Base-by-base conservation (phyloP, 2,888 invertebrate species). In the Brachynemurus nebulosus region DNA sequence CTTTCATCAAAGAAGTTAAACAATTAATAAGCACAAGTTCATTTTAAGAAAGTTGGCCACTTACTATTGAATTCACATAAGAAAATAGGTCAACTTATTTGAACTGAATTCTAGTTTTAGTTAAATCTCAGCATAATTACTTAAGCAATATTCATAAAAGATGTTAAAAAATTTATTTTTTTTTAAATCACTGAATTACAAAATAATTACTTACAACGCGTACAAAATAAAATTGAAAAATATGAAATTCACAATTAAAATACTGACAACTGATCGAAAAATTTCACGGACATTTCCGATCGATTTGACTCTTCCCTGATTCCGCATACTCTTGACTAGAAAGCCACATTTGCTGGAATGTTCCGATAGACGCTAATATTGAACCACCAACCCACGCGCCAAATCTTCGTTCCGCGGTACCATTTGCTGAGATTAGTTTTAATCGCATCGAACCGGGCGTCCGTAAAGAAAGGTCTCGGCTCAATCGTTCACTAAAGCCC, bases 321-420 rank as follows among this genome's bases (percentile, higher is more conserved):
- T 99, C 98, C 58, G 98, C 96, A 63, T 97, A 98, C 64, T 99
- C 98, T 63, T 96, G 95, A 55, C 93, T 93, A 0, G 95, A 95
- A 54, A 99, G 92, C 98, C 98, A 98, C 92, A 98, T 95, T 67
- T 98, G 97, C 60, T 98, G 98, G 71, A 99, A 98, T 16, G 96
- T 93, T 6, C 98, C 97, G 58, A 98, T 84, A 1, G 97, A 97
- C 0, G 96, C 97, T 39, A 99, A 69, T 56, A 98, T 98, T 0
- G 97, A 98, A 3, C 98, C 98, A 23, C 81, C 98, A 50, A 97
- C 96, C 97, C 97, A 98, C 1, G 96, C 85, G 4, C 96, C 96
- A 67, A 95, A 97, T 45, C 95, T 69, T 38, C 97, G 66, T 65
- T 98, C 98, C 1, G 84, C 78, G 37, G 84, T 83, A 36, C 91